Evolutionary conservation across 92 coral and sea anemone genomes (phyloP).

Genomic region (Actinostola sp.): DNA sequence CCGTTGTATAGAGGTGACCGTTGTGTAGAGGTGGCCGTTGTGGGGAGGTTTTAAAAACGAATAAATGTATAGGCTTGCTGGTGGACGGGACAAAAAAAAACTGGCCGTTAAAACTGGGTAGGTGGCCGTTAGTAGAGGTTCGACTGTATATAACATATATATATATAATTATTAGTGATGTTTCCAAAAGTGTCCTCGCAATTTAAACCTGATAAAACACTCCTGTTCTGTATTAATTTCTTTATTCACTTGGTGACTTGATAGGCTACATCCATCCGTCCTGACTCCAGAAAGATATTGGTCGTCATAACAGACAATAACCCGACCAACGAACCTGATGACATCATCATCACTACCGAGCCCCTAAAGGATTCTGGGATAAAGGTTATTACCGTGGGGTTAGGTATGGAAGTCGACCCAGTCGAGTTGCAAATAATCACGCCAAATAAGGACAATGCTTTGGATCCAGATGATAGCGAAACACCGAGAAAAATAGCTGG

Average conservation of each 20-base stretch:
- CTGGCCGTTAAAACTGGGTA: too few species aligned
- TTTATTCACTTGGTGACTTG: not conserved
- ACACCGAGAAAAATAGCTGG: conserved; percentile 53
- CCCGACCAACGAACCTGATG: conserved; percentile 57
- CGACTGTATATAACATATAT: too few species aligned
- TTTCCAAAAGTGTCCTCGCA: too few species aligned
- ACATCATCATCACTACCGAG: conserved; percentile 55
- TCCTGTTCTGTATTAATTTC: not conserved
- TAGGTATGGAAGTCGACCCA: conserved; percentile 74
- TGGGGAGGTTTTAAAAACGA: too few species aligned
- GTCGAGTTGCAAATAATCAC: conserved; percentile 55
- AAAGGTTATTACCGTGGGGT: conserved; percentile 70
- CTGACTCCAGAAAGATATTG: conserved; percentile 72
- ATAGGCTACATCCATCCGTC: conserved; percentile 41
- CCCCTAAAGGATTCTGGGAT: conserved; percentile 59
- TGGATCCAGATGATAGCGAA: conserved; percentile 55
- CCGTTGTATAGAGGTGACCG: too few species aligned
- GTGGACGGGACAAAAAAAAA: too few species aligned
- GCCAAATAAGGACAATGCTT: conserved; percentile 43
- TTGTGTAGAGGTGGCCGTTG: too few species aligned
- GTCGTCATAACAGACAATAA: conserved; percentile 80
- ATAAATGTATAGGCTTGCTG: too few species aligned
- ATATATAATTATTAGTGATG: too few species aligned
- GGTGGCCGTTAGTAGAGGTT: too few species aligned
- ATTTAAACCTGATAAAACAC: too few species aligned